Percentiles rank a stretch among this genome's conserved stretches.
phyloP scores from a whole-genome alignment of 1,140 invertebrate genomes.

The Diuraphis noxia region DNA sequence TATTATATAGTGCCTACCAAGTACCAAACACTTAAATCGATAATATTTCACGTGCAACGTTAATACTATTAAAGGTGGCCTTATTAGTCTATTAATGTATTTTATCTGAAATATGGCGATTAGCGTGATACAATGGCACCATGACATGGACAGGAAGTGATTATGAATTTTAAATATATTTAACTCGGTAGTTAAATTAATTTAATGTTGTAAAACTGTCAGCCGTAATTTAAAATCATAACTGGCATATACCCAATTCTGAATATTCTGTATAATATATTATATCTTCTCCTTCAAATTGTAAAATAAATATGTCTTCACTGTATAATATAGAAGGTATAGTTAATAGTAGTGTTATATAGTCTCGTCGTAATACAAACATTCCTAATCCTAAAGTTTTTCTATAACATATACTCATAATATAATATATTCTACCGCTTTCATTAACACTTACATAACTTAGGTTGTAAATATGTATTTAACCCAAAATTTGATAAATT shows the following conservation, averaged over 20 bases:
- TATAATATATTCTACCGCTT: too few relatives aligned
- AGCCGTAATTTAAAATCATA: background rate
- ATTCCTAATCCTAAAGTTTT: background rate
- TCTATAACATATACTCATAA: background rate
- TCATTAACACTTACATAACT: too few relatives aligned
- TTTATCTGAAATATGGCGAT: background rate
- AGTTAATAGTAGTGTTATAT: background rate
- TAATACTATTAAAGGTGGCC: constrained; percentile 1
- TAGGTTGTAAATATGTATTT: background rate
- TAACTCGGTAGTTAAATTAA: background rate
- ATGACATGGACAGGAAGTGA: constrained; percentile 13
- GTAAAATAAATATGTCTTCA: background rate
- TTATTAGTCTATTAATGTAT: background rate
- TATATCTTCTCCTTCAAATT: background rate
- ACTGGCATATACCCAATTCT: background rate
- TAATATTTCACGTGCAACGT: constrained; percentile 1
- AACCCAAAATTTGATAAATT: background rate
- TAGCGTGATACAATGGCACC: background rate
- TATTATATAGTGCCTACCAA: background rate
- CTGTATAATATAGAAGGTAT: background rate
- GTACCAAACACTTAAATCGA: background rate
- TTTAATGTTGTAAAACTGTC: background rate
- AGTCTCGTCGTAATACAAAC: background rate
- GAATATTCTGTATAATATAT: background rate
- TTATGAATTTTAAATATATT: background rate